Percentiles rank a stretch among this genome's conserved stretches.
Conservation (phyloP, 2,888 invertebrate species). For the Melanostoma scalare region DNA sequence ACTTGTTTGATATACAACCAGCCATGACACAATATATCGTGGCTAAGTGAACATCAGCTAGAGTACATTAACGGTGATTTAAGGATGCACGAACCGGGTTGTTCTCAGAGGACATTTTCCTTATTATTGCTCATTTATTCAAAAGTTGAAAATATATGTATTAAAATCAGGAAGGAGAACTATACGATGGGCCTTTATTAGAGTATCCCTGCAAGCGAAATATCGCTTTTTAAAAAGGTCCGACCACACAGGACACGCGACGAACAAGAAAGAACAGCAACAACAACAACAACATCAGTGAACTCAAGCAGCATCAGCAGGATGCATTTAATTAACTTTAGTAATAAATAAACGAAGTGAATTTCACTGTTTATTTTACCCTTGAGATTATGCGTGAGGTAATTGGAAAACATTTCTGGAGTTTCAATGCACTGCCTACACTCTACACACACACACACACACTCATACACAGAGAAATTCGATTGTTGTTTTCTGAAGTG, state of each 20-base stretch:
- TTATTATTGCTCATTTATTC: slow-evolving; percentile 70
- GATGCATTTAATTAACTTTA: slow-evolving; percentile 73
- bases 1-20: neutral
- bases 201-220: neutral
- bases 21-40: neutral
- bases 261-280: neutral
- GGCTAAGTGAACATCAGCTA: slow-evolving; percentile 30
- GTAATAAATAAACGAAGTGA: slow-evolving; percentile 65
- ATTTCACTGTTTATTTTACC: slow-evolving; percentile 66
- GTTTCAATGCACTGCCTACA: slow-evolving; percentile 24
- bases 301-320: slow-evolving; percentile 44
- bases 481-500: slow-evolving; percentile 5
- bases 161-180: slow-evolving; percentile 28
- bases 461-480: no score
- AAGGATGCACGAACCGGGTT: slow-evolving; percentile 55
- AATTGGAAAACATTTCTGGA: slow-evolving; percentile 70
- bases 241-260: slow-evolving; percentile 33
- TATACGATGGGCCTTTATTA: neutral
- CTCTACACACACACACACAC: slow-evolving; percentile 9
- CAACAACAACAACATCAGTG: neutral
- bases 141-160: slow-evolving; percentile 53
- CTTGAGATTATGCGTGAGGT: slow-evolving; percentile 71
- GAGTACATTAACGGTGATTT: slow-evolving; percentile 60
- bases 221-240: neutral
- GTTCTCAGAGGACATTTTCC: slow-evolving; percentile 58